Conservation (phyloP, 2,797 vertebrate species). For the Eutrigla gurnardus region DNA sequence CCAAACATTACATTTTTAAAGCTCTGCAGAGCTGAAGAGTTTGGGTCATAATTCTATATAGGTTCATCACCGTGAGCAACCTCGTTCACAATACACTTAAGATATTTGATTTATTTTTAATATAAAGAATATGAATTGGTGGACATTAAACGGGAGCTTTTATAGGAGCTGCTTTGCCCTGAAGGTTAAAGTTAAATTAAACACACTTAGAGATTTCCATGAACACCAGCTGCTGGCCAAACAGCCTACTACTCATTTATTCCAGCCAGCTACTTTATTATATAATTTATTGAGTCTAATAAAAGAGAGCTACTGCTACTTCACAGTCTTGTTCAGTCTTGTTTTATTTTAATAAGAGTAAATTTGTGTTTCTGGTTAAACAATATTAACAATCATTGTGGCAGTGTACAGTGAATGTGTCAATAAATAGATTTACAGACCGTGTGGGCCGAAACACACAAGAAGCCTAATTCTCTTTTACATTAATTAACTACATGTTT, state of each 20-base stretch:
- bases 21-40: neutral
- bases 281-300: too few species aligned
- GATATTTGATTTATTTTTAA: neutral
- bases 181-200: conserved; percentile 16
- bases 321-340: neutral
- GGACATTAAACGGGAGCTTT: conserved; percentile 1
- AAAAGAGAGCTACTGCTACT: neutral
- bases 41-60: neutral
- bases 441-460: neutral
- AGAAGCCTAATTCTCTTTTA: neutral
- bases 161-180: conserved; percentile 5
- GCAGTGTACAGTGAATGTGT: neutral
- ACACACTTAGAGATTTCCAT: neutral
- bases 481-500: neutral
- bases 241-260: too few species aligned
- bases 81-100: neutral
- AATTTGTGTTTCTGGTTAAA: neutral
- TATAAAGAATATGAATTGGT: conserved; percentile 1
- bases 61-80: conserved; percentile 6
- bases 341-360: neutral
- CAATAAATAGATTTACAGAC: neutral
- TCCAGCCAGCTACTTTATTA: neutral
- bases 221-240: too few species aligned
- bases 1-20: neutral
- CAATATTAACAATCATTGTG: neutral